Conservation (phyloP, 2,797 vertebrate genomes). For the Crocodylus rhombifer region DNA sequence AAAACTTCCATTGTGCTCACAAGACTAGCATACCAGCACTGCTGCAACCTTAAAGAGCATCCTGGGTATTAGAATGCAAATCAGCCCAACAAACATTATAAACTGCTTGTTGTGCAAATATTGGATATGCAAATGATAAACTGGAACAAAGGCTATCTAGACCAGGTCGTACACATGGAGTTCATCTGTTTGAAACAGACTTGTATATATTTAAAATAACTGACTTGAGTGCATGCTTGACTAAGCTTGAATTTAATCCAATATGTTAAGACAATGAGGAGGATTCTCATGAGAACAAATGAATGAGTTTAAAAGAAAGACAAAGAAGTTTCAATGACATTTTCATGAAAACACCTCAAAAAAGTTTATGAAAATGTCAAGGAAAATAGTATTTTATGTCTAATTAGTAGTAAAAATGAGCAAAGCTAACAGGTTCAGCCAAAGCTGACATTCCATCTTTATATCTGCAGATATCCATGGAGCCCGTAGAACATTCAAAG, state of each 20-base stretch:
- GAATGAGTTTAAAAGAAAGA: not conserved
- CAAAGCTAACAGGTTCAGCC: not conserved
- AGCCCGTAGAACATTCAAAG: not conserved
- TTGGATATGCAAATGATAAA: slow-evolving; percentile 30
- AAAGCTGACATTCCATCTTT: not conserved
- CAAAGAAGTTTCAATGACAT: not conserved
- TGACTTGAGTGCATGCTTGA: not conserved
- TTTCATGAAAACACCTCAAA: not conserved
- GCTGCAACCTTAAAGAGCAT: accelerated
- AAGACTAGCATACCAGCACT: slow-evolving; percentile 20
- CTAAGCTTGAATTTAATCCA: slow-evolving; percentile 15
- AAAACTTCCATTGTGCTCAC: slow-evolving; percentile 30
- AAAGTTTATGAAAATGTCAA: not conserved
- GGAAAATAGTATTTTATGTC: not conserved
- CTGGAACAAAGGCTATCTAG: slow-evolving; percentile 15
- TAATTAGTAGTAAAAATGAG: not conserved
- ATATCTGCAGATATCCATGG: not conserved
- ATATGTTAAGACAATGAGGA: not conserved
- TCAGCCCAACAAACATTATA: not conserved
- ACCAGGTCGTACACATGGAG: slow-evolving; percentile 25
- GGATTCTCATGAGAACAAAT: not conserved
- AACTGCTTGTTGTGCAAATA: not conserved
- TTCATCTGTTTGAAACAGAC: slow-evolving; percentile 34
- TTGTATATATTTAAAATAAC: not conserved
- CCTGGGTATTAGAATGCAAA: slow-evolving; percentile 43